Evolutionary conservation across 1,140 invertebrate species (phyloP).

Genomic region (Ephestia elutella): DNA sequence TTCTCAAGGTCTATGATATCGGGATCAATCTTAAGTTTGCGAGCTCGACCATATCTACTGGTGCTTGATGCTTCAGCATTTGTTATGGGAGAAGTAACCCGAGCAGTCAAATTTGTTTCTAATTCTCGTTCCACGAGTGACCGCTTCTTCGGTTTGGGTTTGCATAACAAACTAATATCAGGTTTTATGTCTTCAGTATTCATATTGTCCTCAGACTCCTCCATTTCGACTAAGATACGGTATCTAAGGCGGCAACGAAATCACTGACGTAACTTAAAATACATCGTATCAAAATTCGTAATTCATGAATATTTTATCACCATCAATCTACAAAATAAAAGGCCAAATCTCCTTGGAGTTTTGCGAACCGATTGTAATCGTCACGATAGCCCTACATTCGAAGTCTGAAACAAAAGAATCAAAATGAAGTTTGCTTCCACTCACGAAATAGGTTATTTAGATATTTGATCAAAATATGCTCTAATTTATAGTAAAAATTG

Average conservation of each 20-base stretch:
- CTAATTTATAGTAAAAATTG: conserved; percentile 16
- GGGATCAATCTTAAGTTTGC: conserved; percentile 46
- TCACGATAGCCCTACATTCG: conserved; percentile 24
- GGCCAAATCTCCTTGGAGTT: conserved; percentile 22
- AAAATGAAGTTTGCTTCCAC: conserved; percentile 58
- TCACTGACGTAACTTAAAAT: conserved; percentile 36
- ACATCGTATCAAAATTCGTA: conserved; percentile 22
- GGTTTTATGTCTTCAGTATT: conserved; percentile 42
- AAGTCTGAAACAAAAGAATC: conserved; percentile 64
- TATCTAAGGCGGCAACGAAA: background rate
- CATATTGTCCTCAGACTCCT: conserved; percentile 55
- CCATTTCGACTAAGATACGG: conserved; percentile 37
- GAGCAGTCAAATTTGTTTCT: conserved; percentile 55
- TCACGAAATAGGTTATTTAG: conserved; percentile 49
- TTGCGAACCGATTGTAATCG: conserved; percentile 24
- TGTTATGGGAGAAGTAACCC: conserved; percentile 51
- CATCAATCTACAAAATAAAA: conserved; percentile 27
- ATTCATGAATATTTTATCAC: conserved; percentile 23
- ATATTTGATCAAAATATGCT: conserved; percentile 31
- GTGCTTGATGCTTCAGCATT: conserved; percentile 39
- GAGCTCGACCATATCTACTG: conserved; percentile 67
- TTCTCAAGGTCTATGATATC: conserved; percentile 33
- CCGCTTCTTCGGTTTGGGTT: conserved; percentile 51
- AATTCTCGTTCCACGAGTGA: conserved; percentile 60
- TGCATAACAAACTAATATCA: conserved; percentile 26